Conservation (phyloP, 2,888 invertebrate species). For the Tineola bisselliella region DNA sequence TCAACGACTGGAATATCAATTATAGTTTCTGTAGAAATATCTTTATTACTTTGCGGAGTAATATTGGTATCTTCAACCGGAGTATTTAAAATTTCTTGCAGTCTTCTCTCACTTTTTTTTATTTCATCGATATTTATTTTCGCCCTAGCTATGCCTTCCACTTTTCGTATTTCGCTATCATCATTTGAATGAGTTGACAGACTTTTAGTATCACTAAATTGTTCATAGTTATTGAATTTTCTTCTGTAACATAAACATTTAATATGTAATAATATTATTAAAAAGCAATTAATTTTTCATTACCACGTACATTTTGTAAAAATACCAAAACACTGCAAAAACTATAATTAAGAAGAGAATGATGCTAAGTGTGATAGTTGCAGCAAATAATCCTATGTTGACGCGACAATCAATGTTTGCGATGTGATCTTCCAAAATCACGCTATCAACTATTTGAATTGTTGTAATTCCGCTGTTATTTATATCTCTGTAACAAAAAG, state of each 20-base stretch:
- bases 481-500: constrained; percentile 41
- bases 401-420: constrained; percentile 29
- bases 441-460: constrained; percentile 33
- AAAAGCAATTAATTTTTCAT: constrained; percentile 15
- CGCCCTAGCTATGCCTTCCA: constrained; percentile 28
- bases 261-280: not conserved
- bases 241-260: constrained; percentile 30
- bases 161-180: constrained; percentile 27
- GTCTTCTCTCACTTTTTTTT: constrained; percentile 45
- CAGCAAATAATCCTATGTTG: constrained; percentile 44
- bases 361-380: constrained; percentile 48
- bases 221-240: constrained; percentile 32
- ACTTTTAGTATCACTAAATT: constrained; percentile 42
- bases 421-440: constrained; percentile 54
- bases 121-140: constrained; percentile 47
- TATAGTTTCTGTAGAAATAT: constrained; percentile 23
- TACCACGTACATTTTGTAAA: constrained; percentile 49
- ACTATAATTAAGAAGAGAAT: constrained; percentile 45
- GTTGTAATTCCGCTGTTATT: constrained; percentile 28
- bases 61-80: constrained; percentile 29
- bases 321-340: constrained; percentile 37
- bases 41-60: constrained; percentile 25
- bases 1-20: constrained; percentile 31
- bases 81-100: constrained; percentile 46
- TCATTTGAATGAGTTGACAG: constrained; percentile 34